Evolutionary conservation across 2,888 invertebrate species (phyloP).

Genomic region (Helicoverpa assulta): DNA sequence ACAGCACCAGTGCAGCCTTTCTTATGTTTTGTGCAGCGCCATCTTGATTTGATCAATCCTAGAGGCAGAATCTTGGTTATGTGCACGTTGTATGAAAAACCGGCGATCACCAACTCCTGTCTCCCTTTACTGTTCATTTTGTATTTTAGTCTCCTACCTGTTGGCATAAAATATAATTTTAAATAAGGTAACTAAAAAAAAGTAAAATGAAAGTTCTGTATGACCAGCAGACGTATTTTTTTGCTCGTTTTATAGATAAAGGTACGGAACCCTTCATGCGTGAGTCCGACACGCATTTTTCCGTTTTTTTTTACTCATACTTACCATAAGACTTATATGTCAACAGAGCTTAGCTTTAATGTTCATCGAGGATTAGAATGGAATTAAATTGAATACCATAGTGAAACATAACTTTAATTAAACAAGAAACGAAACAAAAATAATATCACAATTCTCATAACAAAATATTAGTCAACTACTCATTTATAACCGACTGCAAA

Average conservation of each 20-base stretch:
- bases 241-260: not conserved
- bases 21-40: constrained; percentile 52
- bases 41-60: constrained; percentile 43
- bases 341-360: too few species aligned
- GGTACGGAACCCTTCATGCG: too few species aligned
- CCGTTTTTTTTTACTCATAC: too few species aligned
- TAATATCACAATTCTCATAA: too few species aligned
- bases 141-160: constrained; percentile 33
- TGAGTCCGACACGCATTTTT: too few species aligned
- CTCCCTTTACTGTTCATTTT: constrained; percentile 44
- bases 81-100: constrained; percentile 50
- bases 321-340: too few species aligned
- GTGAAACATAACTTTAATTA: too few species aligned
- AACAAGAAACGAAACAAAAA: too few species aligned
- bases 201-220: not conserved
- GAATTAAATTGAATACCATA: too few species aligned
- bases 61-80: not conserved
- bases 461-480: too few species aligned
- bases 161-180: constrained; percentile 17
- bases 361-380: too few species aligned
- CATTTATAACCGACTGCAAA: too few species aligned
- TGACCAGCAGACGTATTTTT: not conserved
- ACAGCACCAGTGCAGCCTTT: constrained; percentile 43
- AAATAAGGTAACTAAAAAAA: not conserved
- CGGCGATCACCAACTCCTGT: constrained; percentile 36